These are phyloP conservation scores for Microcebus jonahi DNA, from an alignment of 2,113 vertebrate species.

Conservation along the genomic window DNA sequence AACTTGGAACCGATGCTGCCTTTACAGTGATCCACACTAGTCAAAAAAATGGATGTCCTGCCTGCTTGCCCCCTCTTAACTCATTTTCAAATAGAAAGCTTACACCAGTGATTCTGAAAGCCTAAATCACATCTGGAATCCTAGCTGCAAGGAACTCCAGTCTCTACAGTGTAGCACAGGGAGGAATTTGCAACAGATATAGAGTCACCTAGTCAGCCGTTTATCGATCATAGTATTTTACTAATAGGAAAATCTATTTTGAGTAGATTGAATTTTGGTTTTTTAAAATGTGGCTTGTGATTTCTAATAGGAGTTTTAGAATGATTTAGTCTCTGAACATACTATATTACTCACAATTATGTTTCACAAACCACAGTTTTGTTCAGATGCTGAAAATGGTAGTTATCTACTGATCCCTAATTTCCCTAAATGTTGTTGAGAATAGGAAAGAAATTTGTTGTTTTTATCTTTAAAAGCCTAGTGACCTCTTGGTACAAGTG, in stretches of 20 bases:
- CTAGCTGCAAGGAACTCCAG: neutral
- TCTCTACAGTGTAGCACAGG: neutral
- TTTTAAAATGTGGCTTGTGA: neutral
- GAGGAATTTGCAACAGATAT: neutral
- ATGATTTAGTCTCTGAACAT: neutral
- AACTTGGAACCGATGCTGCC: neutral
- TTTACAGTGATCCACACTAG: neutral
- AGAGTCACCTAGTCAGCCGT: neutral
- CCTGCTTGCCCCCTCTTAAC: neutral
- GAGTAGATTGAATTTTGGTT: neutral
- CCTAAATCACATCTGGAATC: neutral
- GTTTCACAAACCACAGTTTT: neutral
- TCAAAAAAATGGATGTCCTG: neutral
- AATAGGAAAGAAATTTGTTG: neutral
- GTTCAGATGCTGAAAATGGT: neutral
- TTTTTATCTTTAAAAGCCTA: constrained; percentile 41
- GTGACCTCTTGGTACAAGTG: neutral
- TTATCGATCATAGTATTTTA: neutral
- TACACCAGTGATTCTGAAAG: neutral
- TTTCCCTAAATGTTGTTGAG: neutral
- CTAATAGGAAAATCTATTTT: neutral
- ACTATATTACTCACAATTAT: neutral
- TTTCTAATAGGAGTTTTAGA: neutral
- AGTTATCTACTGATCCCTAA: neutral
- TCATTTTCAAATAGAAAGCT: neutral